phyloP scores from a whole-genome alignment of 37 sponge, comb jelly and placozoan species.

The Lycopodina hypogea region DNA sequence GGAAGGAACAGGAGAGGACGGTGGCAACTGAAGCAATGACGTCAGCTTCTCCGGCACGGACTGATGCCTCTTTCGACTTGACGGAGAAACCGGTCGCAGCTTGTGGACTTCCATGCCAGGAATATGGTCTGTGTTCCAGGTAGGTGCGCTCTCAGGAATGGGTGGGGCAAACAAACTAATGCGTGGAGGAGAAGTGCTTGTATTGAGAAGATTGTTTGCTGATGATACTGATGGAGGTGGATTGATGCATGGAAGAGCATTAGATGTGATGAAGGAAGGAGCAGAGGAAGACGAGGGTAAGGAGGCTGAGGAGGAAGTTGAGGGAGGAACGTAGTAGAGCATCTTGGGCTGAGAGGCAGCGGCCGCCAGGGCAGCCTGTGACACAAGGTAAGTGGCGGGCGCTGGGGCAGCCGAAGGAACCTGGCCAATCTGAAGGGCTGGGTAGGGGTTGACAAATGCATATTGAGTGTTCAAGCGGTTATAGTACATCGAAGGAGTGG shows the following conservation, averaged over 20 bases:
- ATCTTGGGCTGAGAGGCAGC: conserved; percentile 3
- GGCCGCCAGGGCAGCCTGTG: background rate
- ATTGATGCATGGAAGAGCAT: background rate
- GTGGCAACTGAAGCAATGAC: conserved; percentile 10
- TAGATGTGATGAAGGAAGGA: background rate
- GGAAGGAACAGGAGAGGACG: background rate
- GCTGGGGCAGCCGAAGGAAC: conserved; percentile 2
- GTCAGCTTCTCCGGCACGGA: conserved; percentile 26
- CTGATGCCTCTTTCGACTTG: conserved; percentile 16
- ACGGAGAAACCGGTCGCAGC: background rate
- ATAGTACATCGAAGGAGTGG: conserved; percentile 15
- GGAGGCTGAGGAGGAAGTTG: background rate
- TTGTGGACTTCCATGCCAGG: background rate
- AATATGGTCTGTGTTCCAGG: background rate
- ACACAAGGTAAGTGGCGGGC: background rate
- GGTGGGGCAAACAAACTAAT: conserved; percentile 1
- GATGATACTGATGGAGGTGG: background rate
- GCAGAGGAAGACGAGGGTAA: background rate
- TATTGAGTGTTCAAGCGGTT: conserved; percentile 33
- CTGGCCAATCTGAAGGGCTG: background rate
- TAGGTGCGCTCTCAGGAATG: background rate
- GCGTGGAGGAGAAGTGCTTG: background rate
- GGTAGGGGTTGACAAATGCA: conserved; percentile 31
- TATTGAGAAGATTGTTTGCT: background rate
- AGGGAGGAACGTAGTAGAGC: conserved; percentile 14